A percentile compares a stretch with the other conserved stretches of the same genome.
These are phyloP conservation scores for Cynopterus brachyotis DNA, from an alignment of 2,113 vertebrate species.

Conservation along the genomic window DNA sequence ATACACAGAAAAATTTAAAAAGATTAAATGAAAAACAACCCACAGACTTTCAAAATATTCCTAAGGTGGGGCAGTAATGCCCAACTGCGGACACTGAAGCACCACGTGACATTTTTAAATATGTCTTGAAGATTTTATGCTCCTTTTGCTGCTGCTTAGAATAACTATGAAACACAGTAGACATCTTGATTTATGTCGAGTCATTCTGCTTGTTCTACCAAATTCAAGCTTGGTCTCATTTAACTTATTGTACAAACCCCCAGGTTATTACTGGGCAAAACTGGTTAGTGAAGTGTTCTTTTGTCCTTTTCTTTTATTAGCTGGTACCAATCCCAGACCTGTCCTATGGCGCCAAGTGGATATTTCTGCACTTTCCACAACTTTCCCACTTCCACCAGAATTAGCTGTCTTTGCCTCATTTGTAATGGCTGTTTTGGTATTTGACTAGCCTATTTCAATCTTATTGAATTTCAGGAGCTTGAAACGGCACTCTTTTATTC, in stretches of 20 bases:
- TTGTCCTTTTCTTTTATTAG: background rate
- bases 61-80: background rate
- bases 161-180: background rate
- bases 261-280: background rate
- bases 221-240: background rate
- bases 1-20: background rate
- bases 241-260: background rate
- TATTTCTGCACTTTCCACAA: background rate
- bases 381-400: background rate
- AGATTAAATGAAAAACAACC: background rate
- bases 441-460: background rate
- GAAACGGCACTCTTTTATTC: background rate
- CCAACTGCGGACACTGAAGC: background rate
- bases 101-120: background rate
- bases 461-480: background rate
- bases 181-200: background rate
- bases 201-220: background rate
- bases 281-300: background rate
- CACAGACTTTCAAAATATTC: background rate
- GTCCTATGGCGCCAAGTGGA: background rate
- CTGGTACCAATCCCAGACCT: background rate
- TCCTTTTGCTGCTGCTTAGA: background rate
- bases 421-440: background rate
- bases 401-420: background rate
- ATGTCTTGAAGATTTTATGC: background rate